Conservation (phyloP, 2,888 invertebrate genomes). For the Hirtodrosophila trivittata region DNA sequence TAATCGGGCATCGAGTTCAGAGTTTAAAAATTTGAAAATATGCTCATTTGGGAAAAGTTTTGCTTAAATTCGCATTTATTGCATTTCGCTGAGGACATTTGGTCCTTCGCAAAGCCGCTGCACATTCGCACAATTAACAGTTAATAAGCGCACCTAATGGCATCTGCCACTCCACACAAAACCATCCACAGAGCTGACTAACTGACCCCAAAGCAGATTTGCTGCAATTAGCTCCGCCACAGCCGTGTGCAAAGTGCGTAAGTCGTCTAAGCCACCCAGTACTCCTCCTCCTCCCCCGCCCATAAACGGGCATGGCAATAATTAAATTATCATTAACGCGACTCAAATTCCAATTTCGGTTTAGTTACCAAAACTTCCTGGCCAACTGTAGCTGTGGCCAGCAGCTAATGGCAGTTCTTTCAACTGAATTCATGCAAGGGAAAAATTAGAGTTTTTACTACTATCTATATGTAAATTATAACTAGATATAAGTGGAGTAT, state of each 20-base stretch:
- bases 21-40: no score
- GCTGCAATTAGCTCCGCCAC: constrained; percentile 67
- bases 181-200: constrained; percentile 43
- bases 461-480: no score
- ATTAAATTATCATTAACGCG: constrained; percentile 73
- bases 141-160: constrained; percentile 61
- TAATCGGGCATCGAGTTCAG: no score
- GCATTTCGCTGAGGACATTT: not conserved
- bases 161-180: constrained; percentile 6
- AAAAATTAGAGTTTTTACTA: no score
- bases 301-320: constrained; percentile 44
- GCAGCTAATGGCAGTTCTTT: no score
- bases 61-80: not conserved
- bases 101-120: constrained; percentile 31
- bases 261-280: constrained; percentile 54
- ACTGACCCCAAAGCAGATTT: constrained; percentile 74
- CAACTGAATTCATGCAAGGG: no score
- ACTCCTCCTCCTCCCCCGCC: not conserved
- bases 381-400: not conserved
- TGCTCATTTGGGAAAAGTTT: no score
- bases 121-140: constrained; percentile 65
- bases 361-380: constrained; percentile 20
- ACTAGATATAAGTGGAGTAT: no score
- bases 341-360: constrained; percentile 29
- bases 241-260: constrained; percentile 47